phyloP scores from a whole-genome alignment of 2,797 vertebrate species.

The Loris lydekkerianus region DNA sequence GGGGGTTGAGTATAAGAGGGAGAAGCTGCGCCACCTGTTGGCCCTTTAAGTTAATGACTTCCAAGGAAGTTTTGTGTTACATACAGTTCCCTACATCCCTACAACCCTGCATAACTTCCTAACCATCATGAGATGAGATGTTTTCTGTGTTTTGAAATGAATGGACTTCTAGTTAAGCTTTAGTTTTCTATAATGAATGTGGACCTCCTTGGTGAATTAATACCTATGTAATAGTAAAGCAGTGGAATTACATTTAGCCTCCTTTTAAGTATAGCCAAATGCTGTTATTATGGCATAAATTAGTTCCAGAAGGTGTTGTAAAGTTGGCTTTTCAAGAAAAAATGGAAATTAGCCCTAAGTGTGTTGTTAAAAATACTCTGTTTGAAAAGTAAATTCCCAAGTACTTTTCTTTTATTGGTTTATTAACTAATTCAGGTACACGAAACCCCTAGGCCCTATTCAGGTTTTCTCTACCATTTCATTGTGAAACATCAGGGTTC shows the following conservation, averaged over 20 bases:
- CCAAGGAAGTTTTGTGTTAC: neutral
- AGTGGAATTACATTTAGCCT: constrained; percentile 53
- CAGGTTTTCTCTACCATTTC: constrained; percentile 35
- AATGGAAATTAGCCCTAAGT: constrained; percentile 46
- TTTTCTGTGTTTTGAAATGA: constrained; percentile 55
- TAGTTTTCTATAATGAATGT: constrained; percentile 68
- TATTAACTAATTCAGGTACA: constrained; percentile 50
- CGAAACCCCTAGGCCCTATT: neutral
- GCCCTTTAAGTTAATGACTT: constrained; percentile 33
- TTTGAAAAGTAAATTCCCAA: constrained; percentile 47
- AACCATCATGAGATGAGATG: constrained; percentile 9
- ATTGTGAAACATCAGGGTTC: neutral
- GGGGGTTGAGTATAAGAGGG: neutral
- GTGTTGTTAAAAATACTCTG: neutral
- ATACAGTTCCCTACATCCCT: neutral
- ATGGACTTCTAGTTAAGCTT: constrained; percentile 60
- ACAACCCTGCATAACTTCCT: neutral
- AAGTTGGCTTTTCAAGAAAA: constrained; percentile 46
- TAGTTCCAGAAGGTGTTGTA: constrained; percentile 20
- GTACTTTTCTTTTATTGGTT: constrained; percentile 50
- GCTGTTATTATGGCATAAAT: constrained; percentile 9
- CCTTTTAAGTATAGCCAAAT: constrained; percentile 57
- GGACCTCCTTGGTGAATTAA: constrained; percentile 52
- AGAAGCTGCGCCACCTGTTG: constrained; percentile 63
- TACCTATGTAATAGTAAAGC: constrained; percentile 14